Percentiles rank a stretch among this genome's conserved stretches.
These are phyloP conservation scores for Ptychobarbus kaznakovi DNA, from an alignment of 2,797 vertebrate genomes.

Conservation along the genomic window DNA sequence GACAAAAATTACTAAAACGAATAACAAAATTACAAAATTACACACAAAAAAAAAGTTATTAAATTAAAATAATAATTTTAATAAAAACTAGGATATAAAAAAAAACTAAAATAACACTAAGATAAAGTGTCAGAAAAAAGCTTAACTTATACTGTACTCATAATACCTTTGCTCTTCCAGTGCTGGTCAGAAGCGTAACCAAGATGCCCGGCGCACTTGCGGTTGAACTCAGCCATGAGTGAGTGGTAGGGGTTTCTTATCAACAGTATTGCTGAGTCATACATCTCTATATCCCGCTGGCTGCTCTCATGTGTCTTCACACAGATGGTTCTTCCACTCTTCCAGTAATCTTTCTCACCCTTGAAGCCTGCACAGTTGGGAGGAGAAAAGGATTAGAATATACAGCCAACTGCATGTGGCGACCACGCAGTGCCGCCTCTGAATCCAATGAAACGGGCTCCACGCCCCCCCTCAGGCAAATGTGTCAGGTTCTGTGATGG, in stretches of 20 bases:
- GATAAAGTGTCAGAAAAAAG: neutral
- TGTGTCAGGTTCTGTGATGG: conserved; percentile 39
- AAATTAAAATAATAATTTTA: neutral
- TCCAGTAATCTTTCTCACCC: conserved; percentile 98
- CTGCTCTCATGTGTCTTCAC: conserved; percentile 97
- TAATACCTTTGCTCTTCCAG: conserved; percentile 93
- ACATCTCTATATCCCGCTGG: conserved; percentile 93
- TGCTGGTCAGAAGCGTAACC: conserved; percentile 90
- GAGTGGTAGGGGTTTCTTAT: conserved; percentile 95
- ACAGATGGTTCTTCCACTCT: conserved; percentile 92
- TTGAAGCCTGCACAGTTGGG: conserved; percentile 86
- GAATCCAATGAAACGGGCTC: neutral
- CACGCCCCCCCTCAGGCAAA: conserved; percentile 2
- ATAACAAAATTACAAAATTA: neutral
- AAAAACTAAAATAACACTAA: neutral
- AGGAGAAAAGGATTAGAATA: conserved; percentile 23
- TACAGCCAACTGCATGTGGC: conserved; percentile 40
- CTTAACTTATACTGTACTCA: neutral
- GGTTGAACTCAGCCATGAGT: conserved; percentile 94
- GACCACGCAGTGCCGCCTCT: conserved; percentile 19
- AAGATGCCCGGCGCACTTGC: conserved; percentile 95
- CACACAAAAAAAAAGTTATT: neutral
- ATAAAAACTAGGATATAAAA: neutral
- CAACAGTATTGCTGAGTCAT: conserved; percentile 90
- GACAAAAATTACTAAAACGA: too few species aligned